A percentile compares a stretch with the other conserved stretches of the same genome.
These are phyloP conservation scores for Serilophus lunatus DNA, from an alignment of 2,113 vertebrate species.

Conservation along the genomic window DNA sequence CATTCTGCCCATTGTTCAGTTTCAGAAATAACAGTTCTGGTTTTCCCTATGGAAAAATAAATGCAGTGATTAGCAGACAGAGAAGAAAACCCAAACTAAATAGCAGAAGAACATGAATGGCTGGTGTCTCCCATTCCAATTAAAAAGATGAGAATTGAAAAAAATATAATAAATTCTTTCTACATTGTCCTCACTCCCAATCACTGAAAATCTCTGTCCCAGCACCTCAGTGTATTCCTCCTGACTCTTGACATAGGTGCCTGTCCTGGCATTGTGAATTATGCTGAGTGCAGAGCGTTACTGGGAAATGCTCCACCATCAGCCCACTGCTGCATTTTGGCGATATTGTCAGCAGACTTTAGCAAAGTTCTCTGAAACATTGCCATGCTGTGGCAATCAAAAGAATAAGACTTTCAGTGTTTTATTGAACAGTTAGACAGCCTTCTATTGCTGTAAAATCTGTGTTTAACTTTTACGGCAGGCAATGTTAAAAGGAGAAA, in stretches of 20 bases:
- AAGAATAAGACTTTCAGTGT: neutral
- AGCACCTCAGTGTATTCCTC: neutral
- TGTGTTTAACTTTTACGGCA: neutral
- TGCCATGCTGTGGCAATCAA: conserved; percentile 47
- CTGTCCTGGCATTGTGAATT: neutral
- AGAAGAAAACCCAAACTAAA: neutral
- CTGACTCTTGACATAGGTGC: neutral
- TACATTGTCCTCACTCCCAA: neutral
- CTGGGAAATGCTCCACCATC: neutral
- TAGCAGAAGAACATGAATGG: no score
- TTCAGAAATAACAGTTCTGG: neutral
- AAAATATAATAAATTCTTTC: neutral
- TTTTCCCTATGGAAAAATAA: neutral
- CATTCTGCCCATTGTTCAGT: neutral
- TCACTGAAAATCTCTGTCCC: neutral
- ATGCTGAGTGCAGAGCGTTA: neutral
- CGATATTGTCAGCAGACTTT: rapidly evolving
- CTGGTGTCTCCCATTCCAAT: neutral
- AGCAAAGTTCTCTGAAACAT: conserved; percentile 9
- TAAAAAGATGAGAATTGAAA: neutral
- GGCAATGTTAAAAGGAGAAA: neutral
- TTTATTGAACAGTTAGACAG: neutral
- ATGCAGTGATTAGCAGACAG: neutral
- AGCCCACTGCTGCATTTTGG: neutral
- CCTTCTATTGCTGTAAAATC: neutral